Base-by-base conservation (phyloP, 2,888 invertebrate species). In the Argyresthia goedartella region DNA sequence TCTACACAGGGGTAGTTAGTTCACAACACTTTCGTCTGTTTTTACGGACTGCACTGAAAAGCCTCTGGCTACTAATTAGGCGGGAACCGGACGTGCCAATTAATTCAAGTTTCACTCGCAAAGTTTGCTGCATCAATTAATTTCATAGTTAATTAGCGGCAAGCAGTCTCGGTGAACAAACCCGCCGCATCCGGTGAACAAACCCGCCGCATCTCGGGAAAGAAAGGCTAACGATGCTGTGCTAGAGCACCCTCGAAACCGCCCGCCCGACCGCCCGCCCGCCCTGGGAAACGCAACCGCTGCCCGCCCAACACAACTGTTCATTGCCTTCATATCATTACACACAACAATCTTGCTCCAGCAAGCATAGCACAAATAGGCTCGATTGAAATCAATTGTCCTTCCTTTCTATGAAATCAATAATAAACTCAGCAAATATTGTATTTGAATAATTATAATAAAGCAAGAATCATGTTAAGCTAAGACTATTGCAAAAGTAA, bases 111-210 rank as follows among this genome's bases (percentile, higher is more conserved):
- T 86, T 86, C 82, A 80, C 81, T 81, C 77, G 77, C 81, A 82
- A 86, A 86, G 81, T 86, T 86, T 81, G 80, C 85, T 76, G 80
- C 86, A 82, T 86, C 86, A 86, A 86, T 86, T 86, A 86, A 86
- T 86, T 86, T 86, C 85, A 85, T 85, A 86, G 84, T 85, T 86
- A 86, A 86, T 86, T 86, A 86, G 84, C 53, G 46, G 49, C 81
- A 76, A 74, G 76, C 71, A 65, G 59, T 60, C 61, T 60, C 63
- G 59, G 66, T 70, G 78, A 79, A 81, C 84, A 80, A 84, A 81
- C 81, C 85, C 77, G 73, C 76, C 73, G 67, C 74, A 71, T 69
- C 67, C 50, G 50, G 44, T 10, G 73, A 76, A 81, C 84, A 80
- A 84, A 81, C 81, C 85, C 77, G 73, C 76, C 73, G 67, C 74